phyloP scores from a whole-genome alignment of 2,113 vertebrate species.

The Poicephalus gulielmi region DNA sequence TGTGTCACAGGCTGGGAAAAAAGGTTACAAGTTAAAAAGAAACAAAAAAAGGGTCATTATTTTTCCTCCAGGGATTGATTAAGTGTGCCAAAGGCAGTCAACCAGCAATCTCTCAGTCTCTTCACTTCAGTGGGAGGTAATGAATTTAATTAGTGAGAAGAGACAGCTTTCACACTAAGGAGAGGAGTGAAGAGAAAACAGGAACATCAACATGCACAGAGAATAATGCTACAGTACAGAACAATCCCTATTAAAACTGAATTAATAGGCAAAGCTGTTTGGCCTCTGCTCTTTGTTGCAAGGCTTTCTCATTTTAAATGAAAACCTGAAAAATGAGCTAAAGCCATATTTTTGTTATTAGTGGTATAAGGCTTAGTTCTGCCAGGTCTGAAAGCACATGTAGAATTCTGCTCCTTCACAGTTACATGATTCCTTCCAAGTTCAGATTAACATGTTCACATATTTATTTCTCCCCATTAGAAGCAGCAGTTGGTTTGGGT shows the following conservation, averaged over 20 bases:
- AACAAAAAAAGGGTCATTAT: slow-evolving; percentile 24
- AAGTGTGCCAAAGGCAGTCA: slow-evolving; percentile 60
- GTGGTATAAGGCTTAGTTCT: slow-evolving; percentile 35
- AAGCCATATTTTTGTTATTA: slow-evolving; percentile 42
- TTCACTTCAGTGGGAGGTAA: slow-evolving; percentile 67
- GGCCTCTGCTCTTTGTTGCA: slow-evolving; percentile 36
- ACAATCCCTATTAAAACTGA: slow-evolving; percentile 61
- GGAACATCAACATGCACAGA: not conserved
- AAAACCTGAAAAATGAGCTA: not conserved
- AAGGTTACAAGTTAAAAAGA: slow-evolving; percentile 12
- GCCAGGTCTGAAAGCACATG: slow-evolving; percentile 8
- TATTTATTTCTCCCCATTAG: not conserved
- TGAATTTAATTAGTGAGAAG: slow-evolving; percentile 77
- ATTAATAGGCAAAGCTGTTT: slow-evolving; percentile 52
- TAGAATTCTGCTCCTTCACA: not conserved
- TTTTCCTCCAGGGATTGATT: slow-evolving; percentile 65
- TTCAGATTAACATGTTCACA: not conserved
- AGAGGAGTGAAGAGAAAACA: slow-evolving; percentile 41
- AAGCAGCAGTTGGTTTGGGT: not conserved
- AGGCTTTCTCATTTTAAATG: slow-evolving; percentile 36
- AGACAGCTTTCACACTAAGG: slow-evolving; percentile 67
- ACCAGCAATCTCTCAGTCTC: slow-evolving; percentile 60
- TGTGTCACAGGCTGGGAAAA: not conserved
- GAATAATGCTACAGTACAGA: slow-evolving; percentile 37
- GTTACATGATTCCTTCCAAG: not conserved